Conservation (phyloP, 1,140 invertebrate species). For the Teleopsis dalmanni region DNA sequence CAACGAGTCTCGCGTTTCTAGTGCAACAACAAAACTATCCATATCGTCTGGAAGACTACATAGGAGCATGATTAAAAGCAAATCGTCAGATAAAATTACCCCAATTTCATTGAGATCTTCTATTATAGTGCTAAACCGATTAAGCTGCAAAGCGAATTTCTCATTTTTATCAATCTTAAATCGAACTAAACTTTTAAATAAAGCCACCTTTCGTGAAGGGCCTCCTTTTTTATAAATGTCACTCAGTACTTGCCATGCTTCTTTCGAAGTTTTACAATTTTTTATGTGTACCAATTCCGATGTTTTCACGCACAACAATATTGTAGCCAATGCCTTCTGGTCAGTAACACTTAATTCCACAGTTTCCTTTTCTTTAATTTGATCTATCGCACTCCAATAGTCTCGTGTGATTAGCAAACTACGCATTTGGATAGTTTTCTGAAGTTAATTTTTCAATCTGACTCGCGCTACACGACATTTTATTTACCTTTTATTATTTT, state of each 20-base stretch:
- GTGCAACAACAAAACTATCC: conserved; percentile 12
- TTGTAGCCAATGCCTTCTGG: conserved; percentile 3
- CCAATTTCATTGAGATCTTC: conserved; percentile 10
- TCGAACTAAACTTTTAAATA: conserved; percentile 9
- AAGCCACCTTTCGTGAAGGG: conserved; percentile 6
- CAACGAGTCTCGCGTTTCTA: conserved; percentile 7
- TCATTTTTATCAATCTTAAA: conserved; percentile 1
- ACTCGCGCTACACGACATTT: conserved; percentile 1
- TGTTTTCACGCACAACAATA: conserved; percentile 5
- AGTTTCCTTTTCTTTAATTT: background rate
- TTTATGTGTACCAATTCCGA: conserved; percentile 7
- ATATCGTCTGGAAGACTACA: conserved; percentile 10
- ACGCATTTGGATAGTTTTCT: conserved; percentile 4
- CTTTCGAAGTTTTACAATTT: conserved; percentile 6
- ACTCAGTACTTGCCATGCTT: conserved; percentile 5
- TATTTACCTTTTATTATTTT: conserved; percentile 2
- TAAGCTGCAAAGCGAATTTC: conserved; percentile 5
- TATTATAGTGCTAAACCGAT: conserved; percentile 3
- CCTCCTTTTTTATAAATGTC: conserved; percentile 1
- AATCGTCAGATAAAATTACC: background rate
- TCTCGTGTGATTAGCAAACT: conserved; percentile 10
- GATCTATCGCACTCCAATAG: conserved; percentile 4
- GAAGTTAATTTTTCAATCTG: no score
- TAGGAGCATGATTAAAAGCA: conserved; percentile 2
- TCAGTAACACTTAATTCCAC: background rate